Base-by-base conservation (phyloP, 2,113 vertebrate genomes). In the Callorhinus ursinus region DNA sequence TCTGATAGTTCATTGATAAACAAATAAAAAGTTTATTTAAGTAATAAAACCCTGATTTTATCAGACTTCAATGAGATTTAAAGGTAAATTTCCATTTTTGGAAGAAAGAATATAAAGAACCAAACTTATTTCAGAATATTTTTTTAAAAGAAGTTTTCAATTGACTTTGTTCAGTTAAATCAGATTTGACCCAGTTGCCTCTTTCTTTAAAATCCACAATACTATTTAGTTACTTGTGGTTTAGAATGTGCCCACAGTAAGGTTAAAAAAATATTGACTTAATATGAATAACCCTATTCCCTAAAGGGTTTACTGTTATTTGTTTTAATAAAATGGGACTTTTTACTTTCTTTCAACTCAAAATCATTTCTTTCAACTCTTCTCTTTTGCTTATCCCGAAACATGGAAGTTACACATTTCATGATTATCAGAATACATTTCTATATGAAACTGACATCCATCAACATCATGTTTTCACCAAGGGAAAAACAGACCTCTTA, bases 321-420 rank as follows among this genome's bases (percentile, higher is more conserved):
- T 96, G 12, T 55, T 90, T 97, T 76, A 91, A 49, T 82, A 76
- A 91, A 13, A 3, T 93, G 16, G 2, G 22, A 46, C 11, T 65
- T 93, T 67, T 36, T 81, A 6, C 1, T 94, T 72, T 53, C 19
- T 90, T 19, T 92, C 72, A 7, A 21, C 39, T 39, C 39, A 39
- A 51, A 65, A 84, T 10, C 31, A 3, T 94, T 97, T 10, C 71
- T 94, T 85, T 98, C 31, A 26, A 82, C 19, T 93, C n/a, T 92
- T 1, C 89, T 97, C 13, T 69, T 97, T 51, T 96, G 7, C 65
- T 85, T 86, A 7, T 67, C 59, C 24, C 16, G 24, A 79, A 93
- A 96, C 22, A 55, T 97, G 83, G 96, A 96, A 99, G 98, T 84
- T 63, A 28, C 82, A 57, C 71, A 92, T 86, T 93, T 88, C 7